phyloP scores from a whole-genome alignment of 2,888 invertebrate genomes.

The Orthonychiurus folsomi region DNA sequence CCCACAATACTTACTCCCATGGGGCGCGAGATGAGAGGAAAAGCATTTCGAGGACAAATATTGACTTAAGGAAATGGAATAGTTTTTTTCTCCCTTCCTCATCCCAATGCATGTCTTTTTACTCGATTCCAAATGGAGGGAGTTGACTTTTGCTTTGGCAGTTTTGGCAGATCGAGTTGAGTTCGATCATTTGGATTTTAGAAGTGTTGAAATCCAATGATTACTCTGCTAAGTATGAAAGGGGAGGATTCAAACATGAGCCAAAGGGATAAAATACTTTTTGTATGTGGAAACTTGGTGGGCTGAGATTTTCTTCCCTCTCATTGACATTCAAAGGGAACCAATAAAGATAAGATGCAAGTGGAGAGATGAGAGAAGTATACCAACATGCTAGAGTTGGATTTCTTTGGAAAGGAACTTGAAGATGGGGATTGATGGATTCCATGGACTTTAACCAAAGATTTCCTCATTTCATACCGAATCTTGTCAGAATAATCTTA shows the following conservation, averaged over 20 bases:
- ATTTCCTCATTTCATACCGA: too few relatives aligned
- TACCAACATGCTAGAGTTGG: neutral
- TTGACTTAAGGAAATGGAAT: neutral
- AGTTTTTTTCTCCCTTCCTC: too few relatives aligned
- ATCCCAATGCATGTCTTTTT: too few relatives aligned
- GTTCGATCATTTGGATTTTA: too few relatives aligned
- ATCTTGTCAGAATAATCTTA: too few relatives aligned
- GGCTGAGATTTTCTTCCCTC: neutral
- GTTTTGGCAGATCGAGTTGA: neutral
- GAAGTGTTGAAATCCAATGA: neutral
- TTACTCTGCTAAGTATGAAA: neutral
- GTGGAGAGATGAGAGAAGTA: neutral
- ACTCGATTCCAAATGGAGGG: too few relatives aligned
- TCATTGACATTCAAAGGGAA: neutral
- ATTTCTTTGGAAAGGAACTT: neutral
- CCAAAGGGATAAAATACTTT: too few relatives aligned
- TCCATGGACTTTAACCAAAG: too few relatives aligned
- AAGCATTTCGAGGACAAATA: too few relatives aligned
- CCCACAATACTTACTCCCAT: too few relatives aligned
- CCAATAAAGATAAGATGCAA: slow-evolving; percentile 1
- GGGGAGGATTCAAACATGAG: too few relatives aligned
- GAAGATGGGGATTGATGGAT: neutral
- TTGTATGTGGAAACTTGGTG: neutral
- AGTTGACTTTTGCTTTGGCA: neutral
- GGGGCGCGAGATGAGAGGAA: too few relatives aligned